A percentile compares a stretch with the other conserved stretches of the same genome.
These are phyloP conservation scores for Hassar affinis DNA, from an alignment of 2,113 vertebrate genomes.

Conservation along the genomic window DNA sequence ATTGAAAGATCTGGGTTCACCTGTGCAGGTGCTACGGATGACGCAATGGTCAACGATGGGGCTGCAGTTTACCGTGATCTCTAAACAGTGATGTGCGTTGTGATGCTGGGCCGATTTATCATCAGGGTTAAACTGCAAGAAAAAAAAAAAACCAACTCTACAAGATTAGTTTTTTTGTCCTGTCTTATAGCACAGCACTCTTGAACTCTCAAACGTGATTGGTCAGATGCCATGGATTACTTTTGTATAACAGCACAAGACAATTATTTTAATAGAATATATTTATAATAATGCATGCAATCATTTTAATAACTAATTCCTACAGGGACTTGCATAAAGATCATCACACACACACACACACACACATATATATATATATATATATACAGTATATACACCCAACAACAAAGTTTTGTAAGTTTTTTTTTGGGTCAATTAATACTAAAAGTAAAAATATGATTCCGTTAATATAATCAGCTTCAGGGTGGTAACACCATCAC, in stretches of 20 bases:
- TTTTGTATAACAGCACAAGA: background rate
- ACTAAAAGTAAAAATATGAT: too few relatives aligned
- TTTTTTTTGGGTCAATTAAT: too few relatives aligned
- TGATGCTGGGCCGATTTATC: conserved; percentile 99
- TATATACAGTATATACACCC: too few relatives aligned
- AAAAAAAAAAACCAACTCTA: conserved; percentile 49
- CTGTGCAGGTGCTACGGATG: conserved; percentile 98
- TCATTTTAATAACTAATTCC: background rate
- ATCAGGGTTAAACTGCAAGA: conserved; percentile 89
- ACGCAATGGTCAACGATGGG: conserved; percentile 98
- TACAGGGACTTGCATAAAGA: too few relatives aligned
- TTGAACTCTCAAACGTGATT: background rate
- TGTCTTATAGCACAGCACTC: background rate
- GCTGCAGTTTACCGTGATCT: conserved; percentile 99
- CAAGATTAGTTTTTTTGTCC: too few relatives aligned
- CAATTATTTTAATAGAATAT: too few relatives aligned
- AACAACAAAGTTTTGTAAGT: too few relatives aligned
- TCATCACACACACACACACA: too few relatives aligned
- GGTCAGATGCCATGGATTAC: background rate
- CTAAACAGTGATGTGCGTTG: conserved; percentile 98
- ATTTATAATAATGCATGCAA: background rate
- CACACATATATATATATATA: too few relatives aligned
- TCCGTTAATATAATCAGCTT: background rate
- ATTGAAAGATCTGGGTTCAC: conserved; percentile 66
- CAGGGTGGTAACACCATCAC: background rate